phyloP scores from a whole-genome alignment of 2,888 invertebrate species.

The Autographa gamma region DNA sequence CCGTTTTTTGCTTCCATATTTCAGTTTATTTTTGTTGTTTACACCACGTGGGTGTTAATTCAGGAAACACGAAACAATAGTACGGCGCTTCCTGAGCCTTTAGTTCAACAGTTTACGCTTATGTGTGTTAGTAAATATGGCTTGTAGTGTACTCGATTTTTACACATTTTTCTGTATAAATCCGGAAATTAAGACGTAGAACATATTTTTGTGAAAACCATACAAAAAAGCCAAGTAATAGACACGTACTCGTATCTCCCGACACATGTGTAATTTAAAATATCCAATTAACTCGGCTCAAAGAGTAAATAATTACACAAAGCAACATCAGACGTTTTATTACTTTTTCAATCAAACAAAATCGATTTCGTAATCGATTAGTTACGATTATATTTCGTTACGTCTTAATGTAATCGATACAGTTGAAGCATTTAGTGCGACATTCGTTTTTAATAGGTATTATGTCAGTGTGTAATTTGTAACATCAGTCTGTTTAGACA shows the following conservation, averaged over 20 bases:
- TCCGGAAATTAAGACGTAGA: neutral
- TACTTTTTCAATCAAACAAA: constrained; percentile 31
- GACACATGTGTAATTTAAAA: neutral
- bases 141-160: constrained; percentile 3
- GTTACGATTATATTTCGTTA: constrained; percentile 16
- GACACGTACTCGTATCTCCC: neutral
- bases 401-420: constrained; percentile 15
- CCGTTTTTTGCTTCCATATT: constrained; percentile 43
- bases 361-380: constrained; percentile 29
- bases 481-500: neutral
- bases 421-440: constrained; percentile 6
- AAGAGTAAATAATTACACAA: constrained; percentile 14
- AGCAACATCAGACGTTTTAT: constrained; percentile 20
- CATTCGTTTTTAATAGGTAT: constrained; percentile 8
- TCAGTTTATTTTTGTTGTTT: constrained; percentile 44
- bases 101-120: constrained; percentile 48
- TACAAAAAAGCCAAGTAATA: no score
- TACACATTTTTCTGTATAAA: neutral
- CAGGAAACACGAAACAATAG: constrained; percentile 56
- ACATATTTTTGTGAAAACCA: neutral
- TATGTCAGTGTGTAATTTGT: neutral
- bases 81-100: constrained; percentile 45
- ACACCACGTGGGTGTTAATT: constrained; percentile 33
- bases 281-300: constrained; percentile 9
- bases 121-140: constrained; percentile 48